Base-by-base conservation (phyloP, 2,797 vertebrate genomes). In the Diglossa cyanea region DNA sequence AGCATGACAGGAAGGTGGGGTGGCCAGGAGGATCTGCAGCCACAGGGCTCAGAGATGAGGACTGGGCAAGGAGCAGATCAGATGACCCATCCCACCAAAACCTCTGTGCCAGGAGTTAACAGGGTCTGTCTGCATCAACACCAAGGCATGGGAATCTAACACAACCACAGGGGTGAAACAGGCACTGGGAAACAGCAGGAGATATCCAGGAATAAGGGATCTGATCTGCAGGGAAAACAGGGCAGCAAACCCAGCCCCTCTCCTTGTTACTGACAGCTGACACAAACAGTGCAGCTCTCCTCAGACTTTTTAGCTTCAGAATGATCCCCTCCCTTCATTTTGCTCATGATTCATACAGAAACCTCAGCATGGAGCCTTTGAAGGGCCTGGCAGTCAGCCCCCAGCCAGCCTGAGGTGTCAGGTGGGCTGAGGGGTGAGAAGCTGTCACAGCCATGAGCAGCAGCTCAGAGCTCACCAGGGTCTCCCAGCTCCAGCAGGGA, bases 391-490 rank as follows among this genome's bases (percentile, higher is more conserved):
- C 40, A 42, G 39, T 6, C 7, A 8, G 19, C 37, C 37, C 35
- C 17, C 0, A 2, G 54, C 23, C 17, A 6, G 67, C 9, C 40
- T 0, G 1, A 62, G 60, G 9, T 3, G 2, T 14, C 61, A 17
- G 54, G n/a, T 6, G 13, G 45, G 63, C 4, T 35, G 16, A 28
- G 35, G 26, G 51, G 17, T 2, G 40, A 72, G 88, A 30, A n/a
- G 31, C n/a, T 55, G n/a, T 14, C 71, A 11, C 19, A 65, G 60
- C 55, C 58, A 7, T 33, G 33, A 23, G 26, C 18, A 7, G 20
- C 57, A 31, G 40, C 66, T 24, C 4, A 4, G 66, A 47, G 71
- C 44, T 50, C 58, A 7, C 23, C 14, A 2, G 10, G 1, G 12
- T 8, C 75, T n/a, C 44, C n/a, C 75, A 50, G 57, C 30, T 55